A percentile compares a stretch with the other conserved stretches of the same genome.
Conservation (phyloP, 2,888 invertebrate species). For the Drosophila cognata region DNA sequence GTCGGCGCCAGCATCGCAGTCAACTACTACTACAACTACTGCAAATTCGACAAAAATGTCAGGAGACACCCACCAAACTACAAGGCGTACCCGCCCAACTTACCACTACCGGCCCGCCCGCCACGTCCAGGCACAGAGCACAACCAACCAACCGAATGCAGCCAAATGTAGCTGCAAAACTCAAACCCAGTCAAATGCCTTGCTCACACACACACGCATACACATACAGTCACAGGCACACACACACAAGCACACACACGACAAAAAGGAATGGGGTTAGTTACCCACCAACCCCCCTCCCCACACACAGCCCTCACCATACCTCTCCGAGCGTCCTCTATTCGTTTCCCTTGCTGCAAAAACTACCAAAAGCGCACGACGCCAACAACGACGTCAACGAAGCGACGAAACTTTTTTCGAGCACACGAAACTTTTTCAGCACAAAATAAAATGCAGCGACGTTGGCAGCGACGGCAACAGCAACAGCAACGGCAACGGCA, state of each 20-base stretch:
- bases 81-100: slow-evolving; percentile 40
- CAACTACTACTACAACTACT: slow-evolving; percentile 49
- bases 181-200: slow-evolving; percentile 71
- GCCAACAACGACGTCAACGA: slow-evolving; percentile 75
- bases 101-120: slow-evolving; percentile 6
- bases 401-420: slow-evolving; percentile 84
- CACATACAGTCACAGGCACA: slow-evolving; percentile 31
- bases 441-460: slow-evolving; percentile 80
- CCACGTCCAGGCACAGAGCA: slow-evolving; percentile 31
- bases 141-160: slow-evolving; percentile 76
- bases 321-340: slow-evolving; percentile 27
- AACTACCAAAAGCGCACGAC: slow-evolving; percentile 72
- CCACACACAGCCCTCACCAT: neutral
- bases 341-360: slow-evolving; percentile 67
- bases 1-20: slow-evolving; percentile 42
- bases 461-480: slow-evolving; percentile 42
- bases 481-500: slow-evolving; percentile 38
- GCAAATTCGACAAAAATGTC: slow-evolving; percentile 83
- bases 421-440: slow-evolving; percentile 85
- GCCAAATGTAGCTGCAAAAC: slow-evolving; percentile 80
- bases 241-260: slow-evolving; percentile 22
- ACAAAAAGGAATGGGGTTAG: slow-evolving; percentile 40
- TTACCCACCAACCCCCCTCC: neutral
- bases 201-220: slow-evolving; percentile 42
- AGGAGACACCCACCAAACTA: slow-evolving; percentile 81